phyloP scores from a whole-genome alignment of 2,888 invertebrate genomes.

The Theristus sp. region DNA sequence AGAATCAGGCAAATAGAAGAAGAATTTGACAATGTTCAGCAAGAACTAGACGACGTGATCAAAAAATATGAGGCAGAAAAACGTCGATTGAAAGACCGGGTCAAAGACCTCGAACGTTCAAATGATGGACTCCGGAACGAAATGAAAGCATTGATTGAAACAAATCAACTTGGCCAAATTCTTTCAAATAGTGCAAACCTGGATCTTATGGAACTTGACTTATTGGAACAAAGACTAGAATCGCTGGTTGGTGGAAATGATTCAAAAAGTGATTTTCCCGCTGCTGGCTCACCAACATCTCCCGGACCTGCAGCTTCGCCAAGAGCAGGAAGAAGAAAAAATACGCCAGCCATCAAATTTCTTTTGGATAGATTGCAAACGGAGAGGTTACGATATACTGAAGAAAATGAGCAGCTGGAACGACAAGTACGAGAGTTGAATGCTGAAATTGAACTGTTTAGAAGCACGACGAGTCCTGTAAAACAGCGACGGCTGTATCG shows the following conservation, averaged over 20 bases:
- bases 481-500: background rate
- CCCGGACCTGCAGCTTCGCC: background rate
- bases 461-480: background rate
- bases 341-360: background rate
- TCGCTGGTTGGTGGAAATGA: too few relatives aligned
- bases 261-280: too few relatives aligned
- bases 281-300: background rate
- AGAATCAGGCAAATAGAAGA: slow-evolving; percentile 11
- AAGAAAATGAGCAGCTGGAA: background rate
- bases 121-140: background rate
- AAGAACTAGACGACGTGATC: slow-evolving; percentile 18
- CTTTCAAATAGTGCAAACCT: background rate
- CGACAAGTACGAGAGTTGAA: background rate
- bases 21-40: slow-evolving; percentile 20
- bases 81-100: slow-evolving; percentile 16
- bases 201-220: background rate
- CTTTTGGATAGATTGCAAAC: background rate
- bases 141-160: background rate
- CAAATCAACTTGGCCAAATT: background rate
- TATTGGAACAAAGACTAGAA: background rate
- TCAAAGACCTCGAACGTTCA: slow-evolving; percentile 12
- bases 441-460: background rate
- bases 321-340: background rate
- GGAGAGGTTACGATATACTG: background rate
- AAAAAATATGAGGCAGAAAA: slow-evolving; percentile 16